Conservation (phyloP, 2,888 invertebrate species). For the Parnassius glacialis region DNA sequence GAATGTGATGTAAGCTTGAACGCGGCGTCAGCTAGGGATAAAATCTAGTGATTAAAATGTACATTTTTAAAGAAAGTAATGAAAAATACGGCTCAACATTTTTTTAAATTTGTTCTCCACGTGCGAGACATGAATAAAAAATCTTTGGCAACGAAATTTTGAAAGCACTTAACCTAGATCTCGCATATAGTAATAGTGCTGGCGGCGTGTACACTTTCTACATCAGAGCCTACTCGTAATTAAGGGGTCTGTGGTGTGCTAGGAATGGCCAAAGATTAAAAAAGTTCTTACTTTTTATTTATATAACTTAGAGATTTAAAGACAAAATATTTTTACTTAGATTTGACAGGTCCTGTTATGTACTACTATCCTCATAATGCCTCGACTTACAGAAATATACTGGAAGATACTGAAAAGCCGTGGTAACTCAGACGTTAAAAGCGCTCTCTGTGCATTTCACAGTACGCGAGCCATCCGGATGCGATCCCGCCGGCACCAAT, state of each 20-base stretch:
- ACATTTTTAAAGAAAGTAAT: conserved; percentile 20
- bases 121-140: conserved; percentile 24
- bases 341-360: too few species aligned
- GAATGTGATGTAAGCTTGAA: background rate
- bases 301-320: too few species aligned
- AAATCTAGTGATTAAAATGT: conserved; percentile 12
- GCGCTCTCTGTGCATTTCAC: too few species aligned
- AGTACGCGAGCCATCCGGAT: too few species aligned
- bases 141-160: conserved; percentile 28
- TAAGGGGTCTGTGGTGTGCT: conserved; percentile 11
- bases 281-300: conserved; percentile 12
- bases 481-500: too few species aligned
- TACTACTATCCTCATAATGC: too few species aligned
- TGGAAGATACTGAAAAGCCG: too few species aligned
- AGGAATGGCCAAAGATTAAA: conserved; percentile 6
- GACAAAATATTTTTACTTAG: too few species aligned
- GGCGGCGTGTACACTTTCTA: conserved; percentile 22
- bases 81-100: conserved; percentile 24
- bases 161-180: conserved; percentile 26
- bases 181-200: conserved; percentile 24
- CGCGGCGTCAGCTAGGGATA: background rate
- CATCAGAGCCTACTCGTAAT: conserved; percentile 18
- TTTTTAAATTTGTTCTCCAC: conserved; percentile 9
- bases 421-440: too few species aligned
- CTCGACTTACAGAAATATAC: too few species aligned